Evolutionary conservation across 2,888 invertebrate genomes (phyloP).

Genomic region (Lucinisca nassula): DNA sequence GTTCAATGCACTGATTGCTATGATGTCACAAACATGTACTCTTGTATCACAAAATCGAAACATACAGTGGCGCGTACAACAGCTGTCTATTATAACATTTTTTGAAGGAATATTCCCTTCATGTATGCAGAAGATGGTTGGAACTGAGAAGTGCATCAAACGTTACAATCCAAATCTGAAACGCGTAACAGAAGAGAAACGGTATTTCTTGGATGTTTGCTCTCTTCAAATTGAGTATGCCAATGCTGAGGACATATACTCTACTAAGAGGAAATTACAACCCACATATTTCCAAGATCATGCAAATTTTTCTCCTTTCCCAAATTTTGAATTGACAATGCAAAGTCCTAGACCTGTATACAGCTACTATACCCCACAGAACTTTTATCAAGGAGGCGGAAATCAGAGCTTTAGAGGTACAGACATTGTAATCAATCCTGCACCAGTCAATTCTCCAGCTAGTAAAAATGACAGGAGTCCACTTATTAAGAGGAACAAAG

Average conservation of each 20-base stretch:
- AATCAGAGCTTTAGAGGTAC: neutral
- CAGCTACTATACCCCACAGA: neutral
- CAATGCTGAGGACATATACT: constrained; percentile 69
- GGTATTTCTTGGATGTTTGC: constrained; percentile 74
- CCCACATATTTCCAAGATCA: constrained; percentile 43
- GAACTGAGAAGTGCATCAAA: constrained; percentile 62
- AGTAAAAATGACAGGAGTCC: constrained; percentile 15
- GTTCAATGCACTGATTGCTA: constrained; percentile 81
- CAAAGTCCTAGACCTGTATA: constrained; percentile 32
- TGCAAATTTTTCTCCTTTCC: neutral
- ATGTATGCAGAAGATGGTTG: constrained; percentile 59
- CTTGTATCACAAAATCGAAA: constrained; percentile 75
- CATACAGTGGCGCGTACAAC: constrained; percentile 77
- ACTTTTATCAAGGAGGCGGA: neutral
- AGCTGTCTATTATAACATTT: constrained; percentile 75
- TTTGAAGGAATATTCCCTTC: constrained; percentile 70
- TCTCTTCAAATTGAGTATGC: constrained; percentile 76
- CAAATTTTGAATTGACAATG: constrained; percentile 47
- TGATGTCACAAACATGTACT: constrained; percentile 82
- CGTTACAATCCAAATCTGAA: constrained; percentile 70
- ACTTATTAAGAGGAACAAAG: constrained; percentile 16
- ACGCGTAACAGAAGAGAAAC: constrained; percentile 61
- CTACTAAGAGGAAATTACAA: constrained; percentile 60
- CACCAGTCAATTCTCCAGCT: neutral
- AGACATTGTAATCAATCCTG: neutral